Percentiles rank a stretch among this genome's conserved stretches.
These are phyloP conservation scores for Botia kubotai DNA, from an alignment of 2,797 vertebrate genomes.

Conservation along the genomic window DNA sequence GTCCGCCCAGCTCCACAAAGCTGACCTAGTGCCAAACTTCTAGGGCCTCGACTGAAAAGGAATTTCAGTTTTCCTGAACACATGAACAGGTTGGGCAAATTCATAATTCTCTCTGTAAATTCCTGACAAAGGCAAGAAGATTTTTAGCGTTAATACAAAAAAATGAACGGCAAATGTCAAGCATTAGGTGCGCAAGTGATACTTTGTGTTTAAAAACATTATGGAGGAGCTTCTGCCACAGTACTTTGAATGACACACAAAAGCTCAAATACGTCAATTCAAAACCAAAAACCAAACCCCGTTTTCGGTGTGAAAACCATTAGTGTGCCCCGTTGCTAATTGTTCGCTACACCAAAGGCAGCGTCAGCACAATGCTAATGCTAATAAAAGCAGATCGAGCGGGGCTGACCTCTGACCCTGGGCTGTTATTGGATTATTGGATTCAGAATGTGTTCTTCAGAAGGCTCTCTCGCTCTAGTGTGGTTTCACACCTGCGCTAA, in stretches of 20 bases:
- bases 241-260: no score
- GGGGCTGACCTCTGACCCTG: constrained; percentile 15
- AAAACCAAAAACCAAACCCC: not conserved
- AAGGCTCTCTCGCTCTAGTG: constrained; percentile 3
- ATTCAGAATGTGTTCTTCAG: not conserved
- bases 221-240: no score
- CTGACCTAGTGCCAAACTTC: not conserved
- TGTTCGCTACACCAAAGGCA: not conserved
- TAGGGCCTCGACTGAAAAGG: not conserved
- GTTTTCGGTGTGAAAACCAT: not conserved
- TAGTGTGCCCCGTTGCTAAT: not conserved
- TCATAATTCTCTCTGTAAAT: no score
- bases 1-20: not conserved
- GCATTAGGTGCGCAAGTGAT: no score
- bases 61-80: no score
- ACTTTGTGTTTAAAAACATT: no score
- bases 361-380: constrained; percentile 27
- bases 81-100: no score
- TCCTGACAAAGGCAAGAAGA: no score
- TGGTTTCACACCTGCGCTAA: constrained; percentile 31
- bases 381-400: not conserved
- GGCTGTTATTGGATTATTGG: not conserved
- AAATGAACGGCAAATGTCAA: no score
- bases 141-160: no score
- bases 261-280: no score